Evolutionary conservation across 2,113 vertebrate genomes (phyloP).

Genomic region (Forbesichthys papilliferus): DNA sequence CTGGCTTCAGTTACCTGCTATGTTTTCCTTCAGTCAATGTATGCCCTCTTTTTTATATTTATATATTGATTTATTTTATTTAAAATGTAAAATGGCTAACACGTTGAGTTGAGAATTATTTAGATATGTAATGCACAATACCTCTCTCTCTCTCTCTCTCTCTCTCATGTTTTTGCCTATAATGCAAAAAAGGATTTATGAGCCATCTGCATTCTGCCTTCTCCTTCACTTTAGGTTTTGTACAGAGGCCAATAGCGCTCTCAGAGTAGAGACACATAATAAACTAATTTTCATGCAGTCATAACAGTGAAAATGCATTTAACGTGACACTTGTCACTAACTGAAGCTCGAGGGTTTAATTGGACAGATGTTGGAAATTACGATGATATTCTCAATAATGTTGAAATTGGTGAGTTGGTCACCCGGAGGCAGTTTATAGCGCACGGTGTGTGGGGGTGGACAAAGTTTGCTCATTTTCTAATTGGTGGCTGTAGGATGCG

Average conservation of each 20-base stretch:
- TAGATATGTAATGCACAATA: constrained; percentile 3
- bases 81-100: too few relatives aligned
- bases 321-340: background rate
- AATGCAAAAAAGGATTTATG: background rate
- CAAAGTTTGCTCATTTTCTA: background rate
- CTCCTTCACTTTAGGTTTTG: background rate
- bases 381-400: constrained; percentile 14
- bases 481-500: constrained; percentile 18
- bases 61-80: background rate
- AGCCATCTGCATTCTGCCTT: background rate
- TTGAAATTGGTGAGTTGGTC: constrained; percentile 16
- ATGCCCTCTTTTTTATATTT: background rate
- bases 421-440: constrained; percentile 26
- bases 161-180: constrained; percentile 19
- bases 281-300: too few relatives aligned
- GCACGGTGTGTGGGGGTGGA: constrained; percentile 12
- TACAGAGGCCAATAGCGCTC: too few relatives aligned
- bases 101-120: background rate
- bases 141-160: constrained; percentile 18
- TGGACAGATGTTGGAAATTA: constrained; percentile 19
- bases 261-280: too few relatives aligned
- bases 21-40: background rate
- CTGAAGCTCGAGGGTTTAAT: constrained; percentile 20
- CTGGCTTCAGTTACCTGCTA: constrained; percentile 18
- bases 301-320: too few relatives aligned